Conservation (phyloP, 1,140 invertebrate species). For the Probaryconus sp. region DNA sequence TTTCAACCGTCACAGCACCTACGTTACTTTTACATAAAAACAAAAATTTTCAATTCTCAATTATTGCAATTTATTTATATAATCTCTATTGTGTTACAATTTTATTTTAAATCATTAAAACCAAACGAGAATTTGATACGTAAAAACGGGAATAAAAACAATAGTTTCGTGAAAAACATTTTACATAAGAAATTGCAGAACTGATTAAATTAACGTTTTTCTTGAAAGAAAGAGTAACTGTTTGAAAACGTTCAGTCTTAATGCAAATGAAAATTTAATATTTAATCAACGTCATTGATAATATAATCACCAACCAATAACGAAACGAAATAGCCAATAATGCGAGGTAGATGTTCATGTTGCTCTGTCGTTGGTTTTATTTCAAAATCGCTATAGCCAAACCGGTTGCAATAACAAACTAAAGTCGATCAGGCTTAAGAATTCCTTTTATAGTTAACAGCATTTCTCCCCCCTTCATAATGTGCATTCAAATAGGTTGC, state of each 20-base stretch:
- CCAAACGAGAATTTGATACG: too few species aligned
- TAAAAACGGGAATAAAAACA: neutral
- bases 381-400: neutral
- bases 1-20: conserved; percentile 27
- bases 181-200: too few species aligned
- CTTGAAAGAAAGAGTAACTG: too few species aligned
- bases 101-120: too few species aligned
- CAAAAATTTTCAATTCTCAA: too few species aligned
- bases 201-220: too few species aligned
- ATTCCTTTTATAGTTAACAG: conserved; percentile 35
- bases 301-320: too few species aligned
- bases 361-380: too few species aligned
- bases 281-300: too few species aligned
- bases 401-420: conserved; percentile 1
- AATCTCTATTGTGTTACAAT: too few species aligned
- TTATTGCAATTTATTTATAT: neutral
- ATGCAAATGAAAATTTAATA: too few species aligned
- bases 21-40: conserved; percentile 5
- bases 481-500: conserved; percentile 36
- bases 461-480: conserved; percentile 3
- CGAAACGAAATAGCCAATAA: neutral
- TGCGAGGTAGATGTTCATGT: conserved; percentile 11
- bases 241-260: too few species aligned
- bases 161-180: conserved; percentile 1
- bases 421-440: neutral